phyloP scores from a whole-genome alignment of 1,140 invertebrate species.

The Epicauta chinensis region DNA sequence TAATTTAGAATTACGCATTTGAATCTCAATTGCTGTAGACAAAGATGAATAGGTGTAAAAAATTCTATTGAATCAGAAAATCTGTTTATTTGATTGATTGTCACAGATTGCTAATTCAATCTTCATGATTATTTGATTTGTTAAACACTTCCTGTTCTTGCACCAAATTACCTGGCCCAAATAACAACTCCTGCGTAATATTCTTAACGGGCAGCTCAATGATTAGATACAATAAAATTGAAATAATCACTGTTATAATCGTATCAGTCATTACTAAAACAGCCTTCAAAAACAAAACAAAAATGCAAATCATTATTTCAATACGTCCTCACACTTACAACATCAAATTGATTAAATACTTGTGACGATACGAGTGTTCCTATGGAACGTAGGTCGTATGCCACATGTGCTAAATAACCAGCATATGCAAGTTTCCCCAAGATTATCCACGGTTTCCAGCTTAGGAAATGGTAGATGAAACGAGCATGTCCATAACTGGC shows the following conservation, averaged over 20 bases:
- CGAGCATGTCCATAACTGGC: constrained; percentile 38
- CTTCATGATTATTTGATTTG: constrained; percentile 1
- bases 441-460: constrained; percentile 60
- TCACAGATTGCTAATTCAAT: constrained; percentile 21
- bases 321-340: no score
- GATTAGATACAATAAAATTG: constrained; percentile 43
- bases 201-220: constrained; percentile 48
- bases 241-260: constrained; percentile 38
- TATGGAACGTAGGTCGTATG: constrained; percentile 42
- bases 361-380: no score
- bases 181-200: constrained; percentile 37
- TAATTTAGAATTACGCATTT: no score
- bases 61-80: no score
- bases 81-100: no score
- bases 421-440: constrained; percentile 65
- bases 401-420: constrained; percentile 60
- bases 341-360: no score
- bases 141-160: not conserved
- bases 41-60: no score
- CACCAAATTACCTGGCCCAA: constrained; percentile 14
- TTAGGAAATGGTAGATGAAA: constrained; percentile 29
- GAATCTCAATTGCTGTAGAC: no score
- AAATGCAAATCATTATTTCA: not conserved
- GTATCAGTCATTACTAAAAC: constrained; percentile 38
- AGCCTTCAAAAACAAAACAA: constrained; percentile 24